Evolutionary conservation across 2,888 invertebrate genomes (phyloP), one percentile per base, ranked within the genome.

Genomic region (Papilio elwesi): DNA sequence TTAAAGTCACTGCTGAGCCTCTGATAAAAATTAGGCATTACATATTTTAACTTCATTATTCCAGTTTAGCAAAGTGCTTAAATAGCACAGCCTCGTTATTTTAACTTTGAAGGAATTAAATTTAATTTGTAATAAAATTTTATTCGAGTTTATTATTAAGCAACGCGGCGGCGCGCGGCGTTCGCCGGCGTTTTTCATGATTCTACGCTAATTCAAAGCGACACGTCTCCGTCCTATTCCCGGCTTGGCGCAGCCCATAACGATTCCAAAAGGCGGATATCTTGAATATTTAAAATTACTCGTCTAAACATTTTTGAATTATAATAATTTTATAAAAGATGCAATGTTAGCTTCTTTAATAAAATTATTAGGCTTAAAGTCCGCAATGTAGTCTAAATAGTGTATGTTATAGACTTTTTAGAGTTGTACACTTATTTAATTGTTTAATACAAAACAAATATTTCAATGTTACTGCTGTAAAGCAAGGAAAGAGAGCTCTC

Each of bases 201-300:
- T 90, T 90, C 90, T 86, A 90, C 90, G 84, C 88, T 93, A 92
- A 93, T 92, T 91, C 88, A 82, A 90, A 85, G 84, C 85, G 93
- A 92, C 93, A 85, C 88, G 84, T 86, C 87, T 83, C 87, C 82
- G 87, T 89, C 90, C 92, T 92, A 92, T 93, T 93, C 91, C 90
- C 87, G 89, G 88, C 87, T 76, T 79, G 82, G 78, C 80, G 77
- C 77, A 75, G 75, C 70, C 77, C 77, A 75, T 77, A 75, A 74
- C 73, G 75, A 73, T 75, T 70, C 74, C 69, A 71, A 72, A 75
- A 71, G 55, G 70, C 51, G 26, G 51, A 68, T 69, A 73, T 73
- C 64, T 73, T 11, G 53, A 68, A 73, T 73, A 73, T 65, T 65
- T 53, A 5, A 53, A 52, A 36, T 64, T 47, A 52, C 13, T 43